These are phyloP conservation scores for Lucifuga dentata DNA, from an alignment of 2,113 vertebrate species.

Conservation along the genomic window DNA sequence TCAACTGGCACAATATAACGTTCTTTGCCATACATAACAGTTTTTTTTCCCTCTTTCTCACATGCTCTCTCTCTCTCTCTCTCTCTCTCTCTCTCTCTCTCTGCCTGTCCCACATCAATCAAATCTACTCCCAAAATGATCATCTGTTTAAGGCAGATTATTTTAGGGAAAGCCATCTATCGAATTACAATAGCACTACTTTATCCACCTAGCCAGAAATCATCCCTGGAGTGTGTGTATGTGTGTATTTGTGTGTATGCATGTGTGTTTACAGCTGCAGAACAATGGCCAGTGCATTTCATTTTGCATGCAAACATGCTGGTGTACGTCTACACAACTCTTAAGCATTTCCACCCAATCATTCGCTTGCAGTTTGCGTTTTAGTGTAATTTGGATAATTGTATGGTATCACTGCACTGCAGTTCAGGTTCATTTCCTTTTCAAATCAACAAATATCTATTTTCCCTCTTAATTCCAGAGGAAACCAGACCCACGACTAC, in stretches of 20 bases:
- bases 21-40: conserved; percentile 40
- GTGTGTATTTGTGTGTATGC: conserved; percentile 26
- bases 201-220: conserved; percentile 82
- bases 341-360: conserved; percentile 52
- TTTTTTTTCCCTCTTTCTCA: too few species aligned
- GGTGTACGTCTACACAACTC: conserved; percentile 48
- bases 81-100: conserved; percentile 17
- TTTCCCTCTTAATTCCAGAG: conserved; percentile 56
- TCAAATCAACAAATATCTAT: conserved; percentile 72
- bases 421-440: conserved; percentile 69
- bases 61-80: conserved; percentile 56
- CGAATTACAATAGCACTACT: conserved; percentile 85
- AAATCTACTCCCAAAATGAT: conserved; percentile 84
- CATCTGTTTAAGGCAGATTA: conserved; percentile 86
- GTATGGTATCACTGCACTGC: conserved; percentile 77
- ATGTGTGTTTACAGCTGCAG: conserved; percentile 20
- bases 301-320: conserved; percentile 59
- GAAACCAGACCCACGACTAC: conserved; percentile 61
- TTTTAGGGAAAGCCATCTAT: conserved; percentile 84
- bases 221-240: conserved; percentile 76
- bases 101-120: conserved; percentile 77
- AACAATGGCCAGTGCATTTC: conserved; percentile 67
- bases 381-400: conserved; percentile 80
- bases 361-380: conserved; percentile 59
- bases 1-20: conserved; percentile 61